Evolutionary conservation across 2,797 vertebrate genomes (phyloP).

Genomic region (Brachymystax lenok): DNA sequence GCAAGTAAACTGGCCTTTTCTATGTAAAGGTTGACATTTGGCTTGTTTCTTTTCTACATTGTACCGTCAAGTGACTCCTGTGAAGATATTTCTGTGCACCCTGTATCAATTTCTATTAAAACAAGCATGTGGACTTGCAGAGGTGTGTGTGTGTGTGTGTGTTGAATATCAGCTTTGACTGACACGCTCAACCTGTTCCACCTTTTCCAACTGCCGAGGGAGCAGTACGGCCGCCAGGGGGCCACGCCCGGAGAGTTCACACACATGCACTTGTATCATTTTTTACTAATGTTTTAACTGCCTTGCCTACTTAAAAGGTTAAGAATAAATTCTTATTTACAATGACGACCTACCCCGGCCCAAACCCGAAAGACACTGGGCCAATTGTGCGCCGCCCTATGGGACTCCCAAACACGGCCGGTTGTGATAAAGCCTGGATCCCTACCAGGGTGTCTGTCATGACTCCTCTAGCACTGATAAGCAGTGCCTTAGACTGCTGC

Average conservation of each 20-base stretch:
- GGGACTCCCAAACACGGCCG: no score
- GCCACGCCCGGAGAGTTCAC: conserved; percentile 85
- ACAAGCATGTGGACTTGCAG: conserved; percentile 16
- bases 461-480: no score
- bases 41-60: conserved; percentile 34
- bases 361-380: no score
- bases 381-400: no score
- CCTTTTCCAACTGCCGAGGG: conserved; percentile 89
- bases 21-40: conserved; percentile 26
- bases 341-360: no score
- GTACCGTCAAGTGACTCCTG: conserved; percentile 34
- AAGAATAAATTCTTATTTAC: no score
- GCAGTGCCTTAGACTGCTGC: no score
- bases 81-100: conserved; percentile 45
- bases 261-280: no score
- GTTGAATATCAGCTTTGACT: conserved; percentile 69
- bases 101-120: conserved; percentile 59
- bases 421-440: no score
- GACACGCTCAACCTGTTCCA: conserved; percentile 89
- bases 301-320: no score
- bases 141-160: conserved; percentile 40
- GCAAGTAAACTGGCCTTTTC: conserved; percentile 37
- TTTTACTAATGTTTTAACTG: no score
- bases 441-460: no score
- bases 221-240: conserved; percentile 75